A percentile compares a stretch with the other conserved stretches of the same genome.
phyloP scores from a whole-genome alignment of 2,888 invertebrate species.

The Branchinecta sandiegonensis region DNA sequence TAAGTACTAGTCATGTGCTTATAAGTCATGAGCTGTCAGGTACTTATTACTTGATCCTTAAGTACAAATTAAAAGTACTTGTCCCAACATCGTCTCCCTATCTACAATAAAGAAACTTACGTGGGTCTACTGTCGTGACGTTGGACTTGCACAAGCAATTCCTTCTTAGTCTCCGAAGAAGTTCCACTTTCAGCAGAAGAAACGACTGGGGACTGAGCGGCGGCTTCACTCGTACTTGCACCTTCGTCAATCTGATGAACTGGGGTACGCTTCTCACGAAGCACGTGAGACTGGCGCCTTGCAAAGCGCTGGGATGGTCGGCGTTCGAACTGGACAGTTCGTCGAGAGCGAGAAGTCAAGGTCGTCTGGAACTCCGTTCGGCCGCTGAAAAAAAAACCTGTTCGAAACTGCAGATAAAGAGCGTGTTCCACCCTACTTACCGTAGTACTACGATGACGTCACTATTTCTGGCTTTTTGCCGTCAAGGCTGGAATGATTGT shows the following conservation, averaged over 20 bases:
- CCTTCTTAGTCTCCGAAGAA: conserved; percentile 35
- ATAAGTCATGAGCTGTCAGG: too few relatives aligned
- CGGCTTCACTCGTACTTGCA: conserved; percentile 33
- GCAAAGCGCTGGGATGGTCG: conserved; percentile 93
- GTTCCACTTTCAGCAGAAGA: conserved; percentile 34
- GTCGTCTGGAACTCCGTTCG: conserved; percentile 96
- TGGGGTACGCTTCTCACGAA: conserved; percentile 44
- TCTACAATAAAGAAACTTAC: background rate
- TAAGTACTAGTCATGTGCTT: too few relatives aligned
- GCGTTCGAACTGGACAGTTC: conserved; percentile 90
- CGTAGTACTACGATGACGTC: too few relatives aligned
- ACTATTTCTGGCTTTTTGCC: too few relatives aligned
- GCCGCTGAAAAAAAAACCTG: conserved; percentile 45
- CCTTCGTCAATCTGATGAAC: conserved; percentile 19
- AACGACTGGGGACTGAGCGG: conserved; percentile 33
- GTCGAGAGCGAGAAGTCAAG: conserved; percentile 69
- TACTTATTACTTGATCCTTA: too few relatives aligned
- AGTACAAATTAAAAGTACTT: too few relatives aligned
- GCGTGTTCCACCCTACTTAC: too few relatives aligned
- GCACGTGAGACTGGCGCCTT: conserved; percentile 72
- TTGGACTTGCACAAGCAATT: background rate
- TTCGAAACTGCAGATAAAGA: too few relatives aligned
- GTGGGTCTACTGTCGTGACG: conserved; percentile 18
- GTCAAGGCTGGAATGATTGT: too few relatives aligned
- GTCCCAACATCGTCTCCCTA: too few relatives aligned